Evolutionary conservation across 2,888 invertebrate species (phyloP).

Genomic region (Ceratothoa steindachneri): DNA sequence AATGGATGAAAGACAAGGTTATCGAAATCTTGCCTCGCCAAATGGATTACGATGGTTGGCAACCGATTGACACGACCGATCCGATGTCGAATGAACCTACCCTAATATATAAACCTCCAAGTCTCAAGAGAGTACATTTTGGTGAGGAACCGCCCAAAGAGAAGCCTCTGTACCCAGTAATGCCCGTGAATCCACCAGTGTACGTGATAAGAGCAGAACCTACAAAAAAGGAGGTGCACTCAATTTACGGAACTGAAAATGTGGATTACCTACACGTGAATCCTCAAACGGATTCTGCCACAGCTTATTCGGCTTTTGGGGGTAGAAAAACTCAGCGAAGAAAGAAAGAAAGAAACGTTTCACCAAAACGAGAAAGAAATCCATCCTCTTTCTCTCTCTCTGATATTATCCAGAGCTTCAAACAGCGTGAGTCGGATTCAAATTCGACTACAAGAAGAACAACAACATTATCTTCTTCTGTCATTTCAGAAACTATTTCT

Average conservation of each 20-base stretch:
- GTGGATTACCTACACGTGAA: conserved; percentile 41
- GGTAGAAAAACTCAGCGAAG: background rate
- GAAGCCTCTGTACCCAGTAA: conserved; percentile 41
- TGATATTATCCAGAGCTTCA: background rate
- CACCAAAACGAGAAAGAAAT: background rate
- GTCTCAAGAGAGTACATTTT: conserved; percentile 37
- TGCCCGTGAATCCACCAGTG: conserved; percentile 40
- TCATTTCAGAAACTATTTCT: background rate
- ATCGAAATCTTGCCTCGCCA: background rate
- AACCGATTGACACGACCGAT: conserved; percentile 36
- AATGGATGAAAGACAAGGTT: background rate
- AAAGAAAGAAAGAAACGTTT: background rate
- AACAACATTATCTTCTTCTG: background rate
- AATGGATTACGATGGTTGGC: conserved; percentile 43
- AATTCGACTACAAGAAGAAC: background rate
- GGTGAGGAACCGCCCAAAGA: conserved; percentile 32
- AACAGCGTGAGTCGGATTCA: background rate
- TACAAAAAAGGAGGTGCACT: conserved; percentile 26
- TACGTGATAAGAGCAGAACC: conserved; percentile 36
- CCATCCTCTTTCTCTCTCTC: background rate
- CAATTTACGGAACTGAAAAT: conserved; percentile 44
- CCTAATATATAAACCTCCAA: conserved; percentile 38
- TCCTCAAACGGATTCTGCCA: conserved; percentile 31
- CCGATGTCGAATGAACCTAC: conserved; percentile 41
- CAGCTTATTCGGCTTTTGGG: conserved; percentile 22